Evolutionary conservation across 2,797 vertebrate species (phyloP), one percentile per base, ranked within the genome.

Genomic region (Pelochelys cantorii): DNA sequence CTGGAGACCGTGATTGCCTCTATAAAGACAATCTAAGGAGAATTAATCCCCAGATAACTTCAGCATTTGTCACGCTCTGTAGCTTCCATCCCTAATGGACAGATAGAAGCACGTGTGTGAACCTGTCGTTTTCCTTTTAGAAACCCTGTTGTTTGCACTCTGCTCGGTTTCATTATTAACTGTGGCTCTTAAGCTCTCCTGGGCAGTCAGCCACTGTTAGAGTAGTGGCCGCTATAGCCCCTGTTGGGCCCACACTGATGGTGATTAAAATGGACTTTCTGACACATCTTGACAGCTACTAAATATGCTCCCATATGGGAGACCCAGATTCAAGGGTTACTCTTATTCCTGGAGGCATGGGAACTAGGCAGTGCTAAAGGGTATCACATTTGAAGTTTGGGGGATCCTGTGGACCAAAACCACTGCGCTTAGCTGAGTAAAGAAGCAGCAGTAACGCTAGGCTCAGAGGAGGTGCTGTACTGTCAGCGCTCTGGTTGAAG

Each of bases 11-110:
- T 95, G 75, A 93, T 96, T 88, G 4, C 92, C 95, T 95, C 93
- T 2, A 0, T 56, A 87, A 78, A 48, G 42, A 78, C 86, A 34
- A 18, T 85, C 54, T 86, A 92, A 95, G 25, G 74, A 89, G 88
- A 95, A 96, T 96, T 89, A 90, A 42, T 86, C 95, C 68, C 84
- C 87, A 74, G 90, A 80, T 94, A 83, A 65, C 91, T 95, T 29
- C 85, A 89, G 89, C 93, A 90, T 94, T 96, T 71, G 18, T 20
- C 88, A 71, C 95, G 89, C 25, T 92, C 88, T 95, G 89, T 90
- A 60, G 87, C 54, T 96, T 96, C 81, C 1, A 0, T 22, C 88
- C 23, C 14, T 71, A 54, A 83, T 75, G 84, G 78, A 91, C 81
- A 56, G 93, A 90, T 83, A 84, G 81, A 92, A 81, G 37, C 0